A percentile compares a stretch with the other conserved stretches of the same genome.
Conservation (phyloP, 2,113 vertebrate genomes). For the Arvicanthis niloticus region DNA sequence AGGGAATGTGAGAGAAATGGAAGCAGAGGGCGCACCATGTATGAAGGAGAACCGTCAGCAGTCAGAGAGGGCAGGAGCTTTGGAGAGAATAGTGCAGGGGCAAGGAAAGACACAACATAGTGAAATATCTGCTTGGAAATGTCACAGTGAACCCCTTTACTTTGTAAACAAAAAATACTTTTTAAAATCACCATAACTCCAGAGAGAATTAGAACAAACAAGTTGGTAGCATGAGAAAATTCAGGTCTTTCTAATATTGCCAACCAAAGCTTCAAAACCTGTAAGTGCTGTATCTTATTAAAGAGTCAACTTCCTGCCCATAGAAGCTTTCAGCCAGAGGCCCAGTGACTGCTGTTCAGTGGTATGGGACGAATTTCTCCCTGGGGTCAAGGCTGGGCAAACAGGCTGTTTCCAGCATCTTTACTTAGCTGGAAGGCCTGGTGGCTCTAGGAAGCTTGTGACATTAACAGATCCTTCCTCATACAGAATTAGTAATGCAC, state of each 20-base stretch:
- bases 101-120: no score
- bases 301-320: neutral
- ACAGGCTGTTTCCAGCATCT: neutral
- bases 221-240: neutral
- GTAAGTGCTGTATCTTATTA: neutral
- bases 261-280: neutral
- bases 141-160: no score
- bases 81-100: no score
- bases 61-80: neutral
- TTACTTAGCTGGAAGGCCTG: neutral
- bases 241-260: neutral
- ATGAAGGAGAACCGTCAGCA: no score
- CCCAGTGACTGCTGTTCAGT: neutral
- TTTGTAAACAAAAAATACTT: neutral
- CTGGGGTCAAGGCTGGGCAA: neutral
- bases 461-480: neutral
- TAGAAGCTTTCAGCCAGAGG: neutral
- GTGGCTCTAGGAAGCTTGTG: neutral
- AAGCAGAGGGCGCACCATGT: neutral
- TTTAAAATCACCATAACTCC: neutral
- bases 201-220: conserved; percentile 2
- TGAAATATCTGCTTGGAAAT: no score
- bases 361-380: neutral
- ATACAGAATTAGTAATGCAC: neutral
- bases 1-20: no score